A percentile compares a stretch with the other conserved stretches of the same genome.
Conservation (phyloP, 2,113 vertebrate genomes). For the Takifugu flavidus region DNA sequence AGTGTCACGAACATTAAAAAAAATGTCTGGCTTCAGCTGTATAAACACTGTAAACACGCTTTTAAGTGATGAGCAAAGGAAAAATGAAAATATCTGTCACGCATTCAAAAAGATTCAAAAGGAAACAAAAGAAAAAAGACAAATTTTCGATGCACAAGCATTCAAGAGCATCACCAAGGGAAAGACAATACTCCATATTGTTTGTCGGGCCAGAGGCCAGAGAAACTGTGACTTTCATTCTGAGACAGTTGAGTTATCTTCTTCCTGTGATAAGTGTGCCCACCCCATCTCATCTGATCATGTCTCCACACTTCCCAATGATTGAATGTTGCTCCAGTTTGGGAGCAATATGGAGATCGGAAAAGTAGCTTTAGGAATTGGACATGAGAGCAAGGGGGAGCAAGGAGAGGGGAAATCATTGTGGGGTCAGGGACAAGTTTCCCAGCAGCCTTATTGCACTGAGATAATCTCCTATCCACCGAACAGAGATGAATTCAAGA, state of each 20-base stretch:
- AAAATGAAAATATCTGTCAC: neutral
- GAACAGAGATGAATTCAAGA: constrained; percentile 47
- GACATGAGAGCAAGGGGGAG: constrained; percentile 38
- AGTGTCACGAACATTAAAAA: no score
- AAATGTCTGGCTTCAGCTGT: no score
- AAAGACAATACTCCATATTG: constrained; percentile 61
- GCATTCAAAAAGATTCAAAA: constrained; percentile 7
- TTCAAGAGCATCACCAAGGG: constrained; percentile 52
- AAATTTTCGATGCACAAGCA: constrained; percentile 43
- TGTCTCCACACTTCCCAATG: constrained; percentile 22
- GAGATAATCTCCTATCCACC: constrained; percentile 64
- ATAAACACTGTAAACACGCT: no score
- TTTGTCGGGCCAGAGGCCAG: constrained; percentile 26
- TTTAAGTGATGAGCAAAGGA: neutral
- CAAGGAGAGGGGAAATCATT: constrained; percentile 61
- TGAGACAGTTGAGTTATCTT: constrained; percentile 15
- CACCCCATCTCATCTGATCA: constrained; percentile 7
- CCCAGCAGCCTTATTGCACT: constrained; percentile 60
- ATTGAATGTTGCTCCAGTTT: constrained; percentile 42
- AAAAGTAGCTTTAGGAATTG: constrained; percentile 44
- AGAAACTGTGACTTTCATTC: constrained; percentile 7
- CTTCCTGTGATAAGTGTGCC: constrained; percentile 28
- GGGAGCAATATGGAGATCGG: constrained; percentile 65
- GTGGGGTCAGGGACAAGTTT: constrained; percentile 57
- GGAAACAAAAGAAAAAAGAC: constrained; percentile 2